Percentiles rank a stretch among this genome's conserved stretches.
These are phyloP conservation scores for Triops longicaudatus DNA, from an alignment of 1,140 invertebrate species.

Conservation along the genomic window DNA sequence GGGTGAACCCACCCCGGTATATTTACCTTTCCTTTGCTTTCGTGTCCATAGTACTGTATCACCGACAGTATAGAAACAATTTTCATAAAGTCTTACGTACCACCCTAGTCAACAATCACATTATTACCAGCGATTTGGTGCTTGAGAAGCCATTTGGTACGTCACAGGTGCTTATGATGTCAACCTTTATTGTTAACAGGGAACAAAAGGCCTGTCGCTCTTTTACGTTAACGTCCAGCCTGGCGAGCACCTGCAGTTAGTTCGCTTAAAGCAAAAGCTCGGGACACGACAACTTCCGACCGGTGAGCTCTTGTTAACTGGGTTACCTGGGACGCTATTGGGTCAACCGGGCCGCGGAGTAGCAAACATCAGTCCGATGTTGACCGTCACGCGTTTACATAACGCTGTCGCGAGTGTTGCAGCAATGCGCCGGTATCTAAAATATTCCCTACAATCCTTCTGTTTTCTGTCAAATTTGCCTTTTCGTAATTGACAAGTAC, in stretches of 20 bases:
- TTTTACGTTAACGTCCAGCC: constrained; percentile 44
- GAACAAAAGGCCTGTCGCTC: constrained; percentile 46
- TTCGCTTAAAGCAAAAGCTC: constrained; percentile 51
- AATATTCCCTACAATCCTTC: background rate
- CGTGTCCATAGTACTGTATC: background rate
- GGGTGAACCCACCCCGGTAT: constrained; percentile 39
- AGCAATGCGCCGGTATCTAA: constrained; percentile 44
- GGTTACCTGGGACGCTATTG: constrained; percentile 43
- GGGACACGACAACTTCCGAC: constrained; percentile 52
- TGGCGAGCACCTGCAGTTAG: constrained; percentile 41
- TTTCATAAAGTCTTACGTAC: too few species aligned
- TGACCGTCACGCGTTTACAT: constrained; percentile 51
- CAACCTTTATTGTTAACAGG: constrained; percentile 37
- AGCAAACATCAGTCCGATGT: constrained; percentile 48
- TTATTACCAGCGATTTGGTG: too few species aligned
- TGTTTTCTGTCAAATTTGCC: too few species aligned
- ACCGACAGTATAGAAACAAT: too few species aligned
- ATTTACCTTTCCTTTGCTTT: background rate
- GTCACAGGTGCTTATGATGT: too few species aligned
- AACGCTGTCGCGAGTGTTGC: constrained; percentile 44
- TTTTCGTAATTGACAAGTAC: background rate
- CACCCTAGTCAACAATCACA: too few species aligned
- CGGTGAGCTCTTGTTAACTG: constrained; percentile 50
- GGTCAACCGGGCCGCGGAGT: constrained; percentile 49
- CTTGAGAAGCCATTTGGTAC: too few species aligned